These are phyloP conservation scores for Danaus plexippus DNA, from an alignment of 1,140 invertebrate species.

Conservation along the genomic window DNA sequence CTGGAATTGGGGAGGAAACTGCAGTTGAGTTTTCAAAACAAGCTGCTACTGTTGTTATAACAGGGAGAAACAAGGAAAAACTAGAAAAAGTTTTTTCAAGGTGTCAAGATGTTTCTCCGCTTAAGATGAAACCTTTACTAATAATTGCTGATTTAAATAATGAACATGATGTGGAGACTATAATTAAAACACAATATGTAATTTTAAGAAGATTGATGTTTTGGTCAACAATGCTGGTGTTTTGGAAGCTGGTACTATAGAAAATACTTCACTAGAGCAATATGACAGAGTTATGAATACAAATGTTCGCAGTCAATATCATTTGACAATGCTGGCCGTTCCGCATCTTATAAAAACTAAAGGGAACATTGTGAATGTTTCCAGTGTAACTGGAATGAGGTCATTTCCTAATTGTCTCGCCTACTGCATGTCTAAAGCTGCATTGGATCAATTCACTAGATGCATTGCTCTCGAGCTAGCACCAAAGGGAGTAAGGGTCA, in stretches of 20 bases:
- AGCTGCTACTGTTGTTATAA: conserved; percentile 77
- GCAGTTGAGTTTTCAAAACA: conserved; percentile 82
- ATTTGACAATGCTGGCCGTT: conserved; percentile 82
- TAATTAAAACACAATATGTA: conserved; percentile 74
- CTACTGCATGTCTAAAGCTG: conserved; percentile 87
- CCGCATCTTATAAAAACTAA: conserved; percentile 81
- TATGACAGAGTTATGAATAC: conserved; percentile 82
- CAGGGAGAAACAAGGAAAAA: conserved; percentile 71
- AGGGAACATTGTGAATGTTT: conserved; percentile 87
- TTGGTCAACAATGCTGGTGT: conserved; percentile 86
- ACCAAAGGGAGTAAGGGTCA: conserved; percentile 81
- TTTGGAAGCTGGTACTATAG: conserved; percentile 77
- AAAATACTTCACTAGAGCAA: conserved; percentile 80
- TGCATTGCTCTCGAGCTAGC: conserved; percentile 80
- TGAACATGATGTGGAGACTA: conserved; percentile 75
- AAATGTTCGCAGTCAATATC: conserved; percentile 82
- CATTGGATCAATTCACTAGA: conserved; percentile 86
- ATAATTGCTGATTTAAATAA: conserved; percentile 78
- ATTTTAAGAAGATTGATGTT: conserved; percentile 77
- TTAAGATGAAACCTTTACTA: conserved; percentile 65
- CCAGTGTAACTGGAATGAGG: conserved; percentile 83
- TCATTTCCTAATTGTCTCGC: conserved; percentile 77
- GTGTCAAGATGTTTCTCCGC: conserved; percentile 71
- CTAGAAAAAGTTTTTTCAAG: conserved; percentile 70
- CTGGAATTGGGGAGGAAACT: conserved; percentile 88